Conservation (phyloP, 1,140 invertebrate genomes). For the Leptinotarsa texana region DNA sequence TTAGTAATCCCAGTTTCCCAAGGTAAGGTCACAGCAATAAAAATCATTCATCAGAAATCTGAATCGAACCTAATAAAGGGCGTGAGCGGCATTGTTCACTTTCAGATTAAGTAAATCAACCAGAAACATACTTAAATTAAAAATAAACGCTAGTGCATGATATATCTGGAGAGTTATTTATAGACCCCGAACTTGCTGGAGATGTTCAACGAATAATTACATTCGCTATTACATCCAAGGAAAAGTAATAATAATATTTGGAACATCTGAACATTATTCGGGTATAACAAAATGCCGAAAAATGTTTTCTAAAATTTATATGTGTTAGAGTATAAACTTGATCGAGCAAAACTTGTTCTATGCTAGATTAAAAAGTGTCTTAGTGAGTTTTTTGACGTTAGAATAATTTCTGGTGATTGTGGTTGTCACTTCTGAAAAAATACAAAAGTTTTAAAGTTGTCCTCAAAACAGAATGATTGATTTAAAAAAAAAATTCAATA, state of each 20-base stretch:
- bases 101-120: background rate
- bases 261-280: background rate
- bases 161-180: slow-evolving; percentile 1
- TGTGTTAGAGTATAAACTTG: too few species aligned
- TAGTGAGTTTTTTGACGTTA: too few species aligned
- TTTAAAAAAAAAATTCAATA: too few species aligned
- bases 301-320: too few species aligned
- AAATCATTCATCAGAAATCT: background rate
- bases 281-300: too few species aligned
- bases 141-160: background rate
- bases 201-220: background rate
- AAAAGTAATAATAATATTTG: background rate
- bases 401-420: too few species aligned
- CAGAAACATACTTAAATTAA: background rate
- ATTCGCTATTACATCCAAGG: background rate
- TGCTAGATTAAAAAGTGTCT: too few species aligned
- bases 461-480: too few species aligned
- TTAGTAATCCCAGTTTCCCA: background rate
- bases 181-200: background rate
- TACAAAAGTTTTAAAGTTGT: too few species aligned
- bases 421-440: too few species aligned
- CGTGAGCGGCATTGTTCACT: background rate
- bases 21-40: background rate
- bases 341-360: too few species aligned
- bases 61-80: background rate